Base-by-base conservation (phyloP, 2,888 invertebrate genomes). In the Notodonta ziczac region DNA sequence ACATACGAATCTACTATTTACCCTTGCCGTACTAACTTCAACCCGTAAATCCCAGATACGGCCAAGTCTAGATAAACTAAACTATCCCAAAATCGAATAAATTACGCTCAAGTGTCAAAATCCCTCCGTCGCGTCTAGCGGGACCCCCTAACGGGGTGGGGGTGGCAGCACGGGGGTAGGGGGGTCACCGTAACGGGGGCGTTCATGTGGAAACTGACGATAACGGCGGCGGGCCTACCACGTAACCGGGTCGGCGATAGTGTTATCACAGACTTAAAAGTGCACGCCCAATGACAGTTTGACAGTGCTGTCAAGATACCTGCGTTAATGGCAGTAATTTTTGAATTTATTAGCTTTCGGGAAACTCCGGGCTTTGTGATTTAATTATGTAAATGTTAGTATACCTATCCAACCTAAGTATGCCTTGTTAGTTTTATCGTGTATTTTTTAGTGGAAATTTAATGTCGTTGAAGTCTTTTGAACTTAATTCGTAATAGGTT, bases 171-270 rank as follows among this genome's bases (percentile, higher is more conserved):
- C 66, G 57, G 72, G 67, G 66, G 72, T 66, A 61, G 67, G 69
- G 77, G 84, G 81, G 80, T 76, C 73, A 74, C 84, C 85, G 91
- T 92, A 90, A 90, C 91, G 90, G 78, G 84, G 80, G 93, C 94
- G 94, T 93, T 91, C 93, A 94, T 89, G 93, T 85, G 86, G 92
- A 94, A 94, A 91, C 87, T 89, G 91, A 90, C 91, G 94, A 94
- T 93, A 93, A 94, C 93, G 77, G 75, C 76, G 83, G 79, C 86
- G 88, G 84, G 91, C 91, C 93, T 92, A 92, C 91, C 88, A 90
- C 90, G 92, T 90, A 91, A 91, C 92, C 91, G 89, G 81, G 85
- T 80, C 74, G 71, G 70, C 76, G 88, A 89, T 90, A 89, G 81
- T 83, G 83, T 83, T 89, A 91, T 88, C 87, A 77, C 51, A 53